A percentile compares a stretch with the other conserved stretches of the same genome.
phyloP scores from a whole-genome alignment of 2,888 invertebrate species.

The Brachypalpus laphriformis region DNA sequence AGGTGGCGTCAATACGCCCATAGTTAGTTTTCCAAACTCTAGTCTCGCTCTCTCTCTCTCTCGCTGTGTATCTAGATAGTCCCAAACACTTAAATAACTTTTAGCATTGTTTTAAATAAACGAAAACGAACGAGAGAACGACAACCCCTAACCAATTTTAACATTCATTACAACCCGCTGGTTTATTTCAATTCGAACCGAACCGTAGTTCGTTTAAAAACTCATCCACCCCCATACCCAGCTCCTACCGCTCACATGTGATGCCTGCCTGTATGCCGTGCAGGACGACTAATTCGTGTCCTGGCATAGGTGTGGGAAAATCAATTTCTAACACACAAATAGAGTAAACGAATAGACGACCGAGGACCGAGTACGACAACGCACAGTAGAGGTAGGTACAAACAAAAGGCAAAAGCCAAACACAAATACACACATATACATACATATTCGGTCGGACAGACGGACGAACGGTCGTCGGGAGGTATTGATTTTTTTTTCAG shows the following conservation, averaged over 20 bases:
- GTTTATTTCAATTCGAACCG: conserved; percentile 54
- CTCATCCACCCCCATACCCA: conserved; percentile 23
- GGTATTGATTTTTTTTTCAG: conserved; percentile 62
- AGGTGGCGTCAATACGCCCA: conserved; percentile 6
- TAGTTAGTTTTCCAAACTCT: not conserved
- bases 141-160: conserved; percentile 34
- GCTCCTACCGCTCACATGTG: conserved; percentile 6
- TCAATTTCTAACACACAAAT: conserved; percentile 70
- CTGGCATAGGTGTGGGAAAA: conserved; percentile 64
- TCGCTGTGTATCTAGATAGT: conserved; percentile 25
- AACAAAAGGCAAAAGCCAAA: conserved; percentile 67
- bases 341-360: conserved; percentile 42
- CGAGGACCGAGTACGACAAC: not conserved
- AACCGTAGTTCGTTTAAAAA: conserved; percentile 49
- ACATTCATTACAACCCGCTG: conserved; percentile 58
- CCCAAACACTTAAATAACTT: conserved; percentile 63
- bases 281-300: conserved; percentile 65
- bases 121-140: conserved; percentile 33
- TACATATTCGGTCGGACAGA: conserved; percentile 21
- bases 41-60: not conserved
- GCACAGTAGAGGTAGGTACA: conserved; percentile 16
- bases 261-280: conserved; percentile 10
- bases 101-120: conserved; percentile 61
- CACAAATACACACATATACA: not conserved
- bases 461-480: conserved; percentile 45